Conservation (phyloP, 64 coral and sea anemone species). For the Dendrophyllia cribrosa region DNA sequence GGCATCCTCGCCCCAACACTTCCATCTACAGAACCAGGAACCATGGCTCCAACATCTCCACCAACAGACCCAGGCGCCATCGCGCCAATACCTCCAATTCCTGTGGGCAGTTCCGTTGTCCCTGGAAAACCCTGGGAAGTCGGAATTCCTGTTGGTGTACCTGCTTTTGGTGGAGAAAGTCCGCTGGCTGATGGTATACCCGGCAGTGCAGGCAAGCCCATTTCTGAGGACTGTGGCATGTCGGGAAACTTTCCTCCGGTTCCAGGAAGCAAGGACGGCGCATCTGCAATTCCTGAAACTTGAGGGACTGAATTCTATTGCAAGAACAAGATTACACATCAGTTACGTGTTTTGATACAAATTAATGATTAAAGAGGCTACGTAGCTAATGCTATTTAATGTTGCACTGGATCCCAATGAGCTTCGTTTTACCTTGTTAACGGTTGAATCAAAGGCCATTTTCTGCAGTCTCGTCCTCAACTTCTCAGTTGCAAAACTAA, state of each 20-base stretch:
- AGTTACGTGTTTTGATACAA: no score
- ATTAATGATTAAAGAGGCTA: no score
- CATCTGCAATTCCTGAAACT: not conserved
- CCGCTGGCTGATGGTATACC: not conserved
- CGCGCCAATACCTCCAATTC: not conserved
- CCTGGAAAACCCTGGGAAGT: not conserved
- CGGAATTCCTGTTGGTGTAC: not conserved
- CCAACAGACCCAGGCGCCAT: not conserved
- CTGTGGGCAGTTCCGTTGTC: not conserved
- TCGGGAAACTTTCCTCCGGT: not conserved
- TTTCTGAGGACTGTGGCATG: not conserved
- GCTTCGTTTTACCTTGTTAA: conserved; percentile 49
- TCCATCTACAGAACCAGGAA: no score
- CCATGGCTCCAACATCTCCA: not conserved
- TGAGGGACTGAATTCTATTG: conserved; percentile 56
- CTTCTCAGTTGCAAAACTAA: conserved; percentile 70
- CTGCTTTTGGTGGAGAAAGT: not conserved
- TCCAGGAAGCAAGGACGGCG: not conserved
- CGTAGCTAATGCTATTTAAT: no score
- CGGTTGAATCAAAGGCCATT: conserved; percentile 62
- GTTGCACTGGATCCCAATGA: no score
- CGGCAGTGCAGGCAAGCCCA: not conserved
- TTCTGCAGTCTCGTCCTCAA: conserved; percentile 69
- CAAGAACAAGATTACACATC: not conserved
- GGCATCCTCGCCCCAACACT: not conserved